These are phyloP conservation scores for Amiota minor DNA, from an alignment of 2,888 invertebrate species.

Conservation along the genomic window DNA sequence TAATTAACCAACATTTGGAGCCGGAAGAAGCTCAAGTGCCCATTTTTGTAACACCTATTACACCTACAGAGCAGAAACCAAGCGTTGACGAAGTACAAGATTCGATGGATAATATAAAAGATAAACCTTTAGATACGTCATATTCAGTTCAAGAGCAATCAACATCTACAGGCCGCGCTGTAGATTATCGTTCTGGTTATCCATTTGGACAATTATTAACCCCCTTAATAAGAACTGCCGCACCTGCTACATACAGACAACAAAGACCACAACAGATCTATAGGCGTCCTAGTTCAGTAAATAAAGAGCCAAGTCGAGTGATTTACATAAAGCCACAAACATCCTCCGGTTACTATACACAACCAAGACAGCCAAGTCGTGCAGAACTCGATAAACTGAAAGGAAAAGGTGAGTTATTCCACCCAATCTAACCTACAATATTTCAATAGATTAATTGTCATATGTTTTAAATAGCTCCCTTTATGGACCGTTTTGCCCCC, in stretches of 20 bases:
- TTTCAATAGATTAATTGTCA: neutral
- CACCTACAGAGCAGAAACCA: neutral
- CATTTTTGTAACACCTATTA: slow-evolving; percentile 52
- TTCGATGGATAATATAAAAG: slow-evolving; percentile 17
- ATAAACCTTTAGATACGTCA: slow-evolving; percentile 35
- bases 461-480: slow-evolving; percentile 49
- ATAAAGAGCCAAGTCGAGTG: slow-evolving; percentile 1
- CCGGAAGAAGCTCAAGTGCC: slow-evolving; percentile 19
- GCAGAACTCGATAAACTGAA: slow-evolving; percentile 61
- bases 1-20: slow-evolving; percentile 53
- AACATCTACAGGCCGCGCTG: slow-evolving; percentile 69
- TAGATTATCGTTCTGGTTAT: slow-evolving; percentile 67
- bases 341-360: slow-evolving; percentile 30
- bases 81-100: slow-evolving; percentile 25
- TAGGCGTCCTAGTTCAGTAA: slow-evolving; percentile 34
- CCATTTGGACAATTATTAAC: slow-evolving; percentile 69
- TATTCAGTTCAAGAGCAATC: slow-evolving; percentile 39
- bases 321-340: slow-evolving; percentile 39
- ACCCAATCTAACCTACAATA: neutral
- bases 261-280: slow-evolving; percentile 42
- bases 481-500: slow-evolving; percentile 70
- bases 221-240: slow-evolving; percentile 58
- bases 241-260: slow-evolving; percentile 33
- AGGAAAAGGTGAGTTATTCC: slow-evolving; percentile 49
- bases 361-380: slow-evolving; percentile 48